Evolutionary conservation across 1,140 invertebrate genomes (phyloP).

Genomic region (Elysia chlorotica): DNA sequence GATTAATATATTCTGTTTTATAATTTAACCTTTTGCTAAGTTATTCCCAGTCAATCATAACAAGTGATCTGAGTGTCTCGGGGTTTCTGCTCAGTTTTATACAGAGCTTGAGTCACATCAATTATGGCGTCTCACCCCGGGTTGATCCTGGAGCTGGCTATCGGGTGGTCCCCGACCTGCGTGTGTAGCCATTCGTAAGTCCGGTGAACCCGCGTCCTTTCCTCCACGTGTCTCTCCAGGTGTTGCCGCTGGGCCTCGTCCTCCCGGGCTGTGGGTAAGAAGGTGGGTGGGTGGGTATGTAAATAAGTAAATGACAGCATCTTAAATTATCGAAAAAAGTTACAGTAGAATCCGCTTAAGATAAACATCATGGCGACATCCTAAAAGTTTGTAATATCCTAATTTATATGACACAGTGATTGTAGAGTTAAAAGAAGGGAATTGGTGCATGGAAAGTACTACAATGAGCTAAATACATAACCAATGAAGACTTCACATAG

Average conservation of each 20-base stretch:
- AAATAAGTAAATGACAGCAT: too few relatives aligned
- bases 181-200: constrained; percentile 60
- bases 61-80: neutral
- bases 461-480: too few relatives aligned
- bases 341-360: too few relatives aligned
- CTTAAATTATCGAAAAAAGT: too few relatives aligned
- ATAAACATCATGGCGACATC: too few relatives aligned
- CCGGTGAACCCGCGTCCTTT: constrained; percentile 26
- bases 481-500: too few relatives aligned
- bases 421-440: too few relatives aligned
- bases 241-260: constrained; percentile 42
- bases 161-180: constrained; percentile 44
- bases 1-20: too few relatives aligned
- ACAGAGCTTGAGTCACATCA: neutral
- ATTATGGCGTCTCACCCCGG: constrained; percentile 25
- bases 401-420: too few relatives aligned
- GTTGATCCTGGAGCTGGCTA: constrained; percentile 42
- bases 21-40: neutral
- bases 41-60: neutral
- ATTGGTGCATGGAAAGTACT: too few relatives aligned
- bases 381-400: too few relatives aligned
- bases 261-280: constrained; percentile 34
- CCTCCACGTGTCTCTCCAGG: constrained; percentile 35
- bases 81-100: neutral
- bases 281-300: too few relatives aligned